These are phyloP conservation scores for Sorex maritimensis DNA, from an alignment of 2,797 vertebrate genomes.

Conservation along the genomic window DNA sequence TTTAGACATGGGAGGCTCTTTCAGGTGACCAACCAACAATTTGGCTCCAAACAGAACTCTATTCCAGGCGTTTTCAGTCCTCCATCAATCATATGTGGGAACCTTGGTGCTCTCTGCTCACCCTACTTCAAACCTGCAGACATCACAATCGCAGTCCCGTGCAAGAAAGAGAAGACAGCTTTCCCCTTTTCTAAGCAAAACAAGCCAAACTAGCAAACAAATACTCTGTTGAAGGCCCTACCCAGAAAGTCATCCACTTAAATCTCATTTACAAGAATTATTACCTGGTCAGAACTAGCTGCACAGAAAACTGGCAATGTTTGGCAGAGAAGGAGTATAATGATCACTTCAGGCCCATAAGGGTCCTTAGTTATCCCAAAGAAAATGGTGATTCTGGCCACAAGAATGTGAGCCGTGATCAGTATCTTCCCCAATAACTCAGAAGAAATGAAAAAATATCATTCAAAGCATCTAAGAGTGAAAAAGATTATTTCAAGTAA, in stretches of 20 bases:
- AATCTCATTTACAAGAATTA: neutral
- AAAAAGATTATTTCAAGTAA: slow-evolving; percentile 65
- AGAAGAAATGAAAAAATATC: slow-evolving; percentile 25
- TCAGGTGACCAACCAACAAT: neutral
- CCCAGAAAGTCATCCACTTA: slow-evolving; percentile 34
- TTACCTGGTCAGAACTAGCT: neutral
- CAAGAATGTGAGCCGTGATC: neutral
- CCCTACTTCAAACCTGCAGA: neutral
- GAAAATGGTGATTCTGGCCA: neutral
- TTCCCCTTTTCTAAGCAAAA: slow-evolving; percentile 12
- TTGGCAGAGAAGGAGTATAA: slow-evolving; percentile 22
- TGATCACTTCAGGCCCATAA: neutral
- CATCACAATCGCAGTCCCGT: neutral
- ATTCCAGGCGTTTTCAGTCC: neutral
- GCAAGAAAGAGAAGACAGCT: neutral
- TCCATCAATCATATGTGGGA: neutral
- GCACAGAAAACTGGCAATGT: neutral
- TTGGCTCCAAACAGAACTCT: neutral
- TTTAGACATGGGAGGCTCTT: neutral
- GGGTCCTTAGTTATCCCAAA: neutral
- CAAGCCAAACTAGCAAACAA: neutral
- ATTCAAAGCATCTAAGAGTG: slow-evolving; percentile 26
- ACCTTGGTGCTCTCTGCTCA: neutral
- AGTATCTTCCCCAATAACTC: slow-evolving; percentile 18
- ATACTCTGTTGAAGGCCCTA: neutral